These are phyloP conservation scores for Mystacornis crossleyi DNA, from an alignment of 2,113 vertebrate species.

Conservation along the genomic window DNA sequence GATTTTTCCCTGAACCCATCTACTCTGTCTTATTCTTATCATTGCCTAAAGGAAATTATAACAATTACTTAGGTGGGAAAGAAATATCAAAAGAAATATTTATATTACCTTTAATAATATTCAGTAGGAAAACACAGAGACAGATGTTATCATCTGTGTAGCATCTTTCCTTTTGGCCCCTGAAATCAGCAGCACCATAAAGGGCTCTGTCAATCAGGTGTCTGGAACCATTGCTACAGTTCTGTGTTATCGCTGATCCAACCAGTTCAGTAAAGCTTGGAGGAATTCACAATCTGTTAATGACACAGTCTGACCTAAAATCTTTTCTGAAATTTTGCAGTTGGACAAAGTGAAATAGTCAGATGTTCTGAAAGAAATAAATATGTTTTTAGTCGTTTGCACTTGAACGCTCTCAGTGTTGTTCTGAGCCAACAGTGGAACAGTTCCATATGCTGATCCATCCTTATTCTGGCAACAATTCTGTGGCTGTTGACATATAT, in stretches of 20 bases:
- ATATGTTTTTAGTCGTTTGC: background rate
- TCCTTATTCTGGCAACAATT: background rate
- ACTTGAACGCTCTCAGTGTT: background rate
- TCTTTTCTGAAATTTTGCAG: background rate
- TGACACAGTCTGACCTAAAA: background rate
- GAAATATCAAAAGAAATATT: conserved; percentile 23
- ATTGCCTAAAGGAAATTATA: conserved; percentile 2
- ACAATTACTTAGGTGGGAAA: background rate
- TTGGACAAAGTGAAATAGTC: background rate
- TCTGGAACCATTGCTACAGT: background rate
- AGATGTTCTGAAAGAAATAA: background rate
- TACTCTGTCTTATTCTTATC: background rate
- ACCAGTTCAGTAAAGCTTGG: background rate
- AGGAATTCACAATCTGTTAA: background rate
- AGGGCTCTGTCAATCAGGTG: background rate
- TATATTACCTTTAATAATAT: background rate
- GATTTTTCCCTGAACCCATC: background rate
- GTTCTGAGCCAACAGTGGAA: background rate
- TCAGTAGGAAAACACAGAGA: background rate
- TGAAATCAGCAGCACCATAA: background rate
- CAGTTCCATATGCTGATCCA: background rate
- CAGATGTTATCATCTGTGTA: rapidly evolving
- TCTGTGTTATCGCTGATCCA: background rate
- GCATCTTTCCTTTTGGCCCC: background rate
- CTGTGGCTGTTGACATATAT: background rate